phyloP scores from a whole-genome alignment of 1,140 invertebrate genomes.

The Geopemphigus sp. region DNA sequence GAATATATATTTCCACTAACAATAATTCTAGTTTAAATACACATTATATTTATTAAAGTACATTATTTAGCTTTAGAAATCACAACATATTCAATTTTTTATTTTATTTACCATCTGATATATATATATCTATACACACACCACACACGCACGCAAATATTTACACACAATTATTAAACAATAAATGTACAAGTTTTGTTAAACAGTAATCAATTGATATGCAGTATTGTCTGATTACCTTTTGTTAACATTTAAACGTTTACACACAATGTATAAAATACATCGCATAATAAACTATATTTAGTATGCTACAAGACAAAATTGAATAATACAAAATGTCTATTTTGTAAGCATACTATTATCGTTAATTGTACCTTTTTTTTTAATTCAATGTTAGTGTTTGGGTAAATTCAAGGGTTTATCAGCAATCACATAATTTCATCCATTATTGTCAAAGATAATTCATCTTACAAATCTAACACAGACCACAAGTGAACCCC shows the following conservation, averaged over 20 bases:
- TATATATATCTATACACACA: too few species aligned
- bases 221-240: background rate
- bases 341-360: background rate
- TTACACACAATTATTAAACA: background rate
- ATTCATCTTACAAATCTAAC: background rate
- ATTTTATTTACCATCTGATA: background rate
- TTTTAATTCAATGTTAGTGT: background rate
- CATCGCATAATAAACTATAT: background rate
- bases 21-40: too few species aligned
- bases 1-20: too few species aligned
- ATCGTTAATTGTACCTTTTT: background rate
- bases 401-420: background rate
- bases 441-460: background rate
- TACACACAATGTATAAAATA: background rate
- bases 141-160: background rate
- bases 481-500: background rate
- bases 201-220: background rate
- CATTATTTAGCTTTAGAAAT: background rate
- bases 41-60: background rate
- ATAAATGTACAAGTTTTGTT: background rate
- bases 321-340: background rate
- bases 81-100: constrained; percentile 40
- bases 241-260: background rate
- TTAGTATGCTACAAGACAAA: constrained; percentile 14
- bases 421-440: background rate